Evolutionary conservation across 2,797 vertebrate genomes (phyloP).

Genomic region (Bryconaethiops microstoma): DNA sequence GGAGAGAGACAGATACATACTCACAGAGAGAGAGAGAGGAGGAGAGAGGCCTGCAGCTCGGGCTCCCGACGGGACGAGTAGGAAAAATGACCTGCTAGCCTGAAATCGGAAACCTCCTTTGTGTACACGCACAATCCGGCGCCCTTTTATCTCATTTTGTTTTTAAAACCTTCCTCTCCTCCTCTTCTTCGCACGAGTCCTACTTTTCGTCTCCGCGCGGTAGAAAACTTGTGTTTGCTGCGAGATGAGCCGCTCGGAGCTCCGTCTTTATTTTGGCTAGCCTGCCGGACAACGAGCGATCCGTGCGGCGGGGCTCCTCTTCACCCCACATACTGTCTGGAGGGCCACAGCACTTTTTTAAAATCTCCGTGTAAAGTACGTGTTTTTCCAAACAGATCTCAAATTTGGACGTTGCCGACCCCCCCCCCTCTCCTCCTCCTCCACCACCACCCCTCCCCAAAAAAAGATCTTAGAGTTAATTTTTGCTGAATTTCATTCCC

Average conservation of each 20-base stretch:
- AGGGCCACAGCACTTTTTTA: constrained; percentile 15
- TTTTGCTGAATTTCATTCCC: too few species aligned
- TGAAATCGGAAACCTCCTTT: constrained; percentile 65
- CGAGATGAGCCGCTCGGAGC: constrained; percentile 32
- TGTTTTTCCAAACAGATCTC: not conserved
- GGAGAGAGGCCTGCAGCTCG: constrained; percentile 72
- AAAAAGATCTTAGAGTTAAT: too few species aligned
- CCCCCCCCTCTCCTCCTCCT: not conserved
- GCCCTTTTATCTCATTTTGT: constrained; percentile 12
- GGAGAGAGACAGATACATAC: too few species aligned
- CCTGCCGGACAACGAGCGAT: constrained; percentile 30
- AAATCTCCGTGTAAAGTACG: not conserved
- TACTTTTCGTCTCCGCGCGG: too few species aligned
- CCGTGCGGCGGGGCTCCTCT: constrained; percentile 12
- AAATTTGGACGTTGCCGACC: not conserved
- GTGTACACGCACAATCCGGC: constrained; percentile 51
- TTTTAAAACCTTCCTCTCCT: too few species aligned
- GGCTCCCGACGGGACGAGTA: constrained; percentile 73
- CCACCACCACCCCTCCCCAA: too few species aligned
- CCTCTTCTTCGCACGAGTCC: not conserved
- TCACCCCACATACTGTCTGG: constrained; percentile 23
- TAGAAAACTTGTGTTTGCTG: constrained; percentile 30
- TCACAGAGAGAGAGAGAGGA: too few species aligned
- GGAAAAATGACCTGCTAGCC: constrained; percentile 73
- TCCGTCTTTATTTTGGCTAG: constrained; percentile 52